Evolutionary conservation across 2,888 invertebrate genomes (phyloP).

Genomic region (Polietes domitor): DNA sequence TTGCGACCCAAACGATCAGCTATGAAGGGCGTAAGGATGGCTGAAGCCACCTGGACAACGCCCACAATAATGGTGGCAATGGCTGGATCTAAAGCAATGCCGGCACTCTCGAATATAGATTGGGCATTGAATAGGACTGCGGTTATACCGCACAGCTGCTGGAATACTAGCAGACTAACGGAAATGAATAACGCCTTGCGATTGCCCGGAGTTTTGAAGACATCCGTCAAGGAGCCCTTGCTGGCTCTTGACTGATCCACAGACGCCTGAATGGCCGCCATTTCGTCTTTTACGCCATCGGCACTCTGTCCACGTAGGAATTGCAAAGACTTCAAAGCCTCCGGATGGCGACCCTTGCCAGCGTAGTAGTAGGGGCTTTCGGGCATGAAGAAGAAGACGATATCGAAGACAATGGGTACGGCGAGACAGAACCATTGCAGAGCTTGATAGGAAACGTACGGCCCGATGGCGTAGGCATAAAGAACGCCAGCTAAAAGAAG

Average conservation of each 20-base stretch:
- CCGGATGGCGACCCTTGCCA: conserved; percentile 81
- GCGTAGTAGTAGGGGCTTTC: conserved; percentile 90
- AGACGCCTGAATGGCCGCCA: conserved; percentile 83
- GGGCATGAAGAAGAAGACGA: conserved; percentile 87
- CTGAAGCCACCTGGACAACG: conserved; percentile 87
- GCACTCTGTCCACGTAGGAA: conserved; percentile 85
- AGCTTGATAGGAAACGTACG: conserved; percentile 84
- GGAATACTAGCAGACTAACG: conserved; percentile 88
- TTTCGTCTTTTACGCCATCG: conserved; percentile 84
- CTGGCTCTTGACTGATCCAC: conserved; percentile 80
- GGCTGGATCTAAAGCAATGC: conserved; percentile 83
- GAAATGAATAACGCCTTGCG: conserved; percentile 89
- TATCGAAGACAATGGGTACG: conserved; percentile 84
- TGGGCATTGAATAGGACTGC: conserved; percentile 90
- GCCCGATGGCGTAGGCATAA: conserved; percentile 87
- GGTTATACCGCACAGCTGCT: conserved; percentile 92
- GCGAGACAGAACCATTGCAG: conserved; percentile 85
- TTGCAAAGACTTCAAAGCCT: conserved; percentile 85
- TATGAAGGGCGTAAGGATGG: conserved; percentile 86
- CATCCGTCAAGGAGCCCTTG: conserved; percentile 81
- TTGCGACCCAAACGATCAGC: conserved; percentile 90
- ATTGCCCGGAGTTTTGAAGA: conserved; percentile 85
- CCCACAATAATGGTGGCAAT: conserved; percentile 88
- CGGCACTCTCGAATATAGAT: conserved; percentile 86
- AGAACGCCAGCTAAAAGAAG: conserved; percentile 84